Conservation (phyloP, 1,140 invertebrate genomes). For the Microplitis mediator region DNA sequence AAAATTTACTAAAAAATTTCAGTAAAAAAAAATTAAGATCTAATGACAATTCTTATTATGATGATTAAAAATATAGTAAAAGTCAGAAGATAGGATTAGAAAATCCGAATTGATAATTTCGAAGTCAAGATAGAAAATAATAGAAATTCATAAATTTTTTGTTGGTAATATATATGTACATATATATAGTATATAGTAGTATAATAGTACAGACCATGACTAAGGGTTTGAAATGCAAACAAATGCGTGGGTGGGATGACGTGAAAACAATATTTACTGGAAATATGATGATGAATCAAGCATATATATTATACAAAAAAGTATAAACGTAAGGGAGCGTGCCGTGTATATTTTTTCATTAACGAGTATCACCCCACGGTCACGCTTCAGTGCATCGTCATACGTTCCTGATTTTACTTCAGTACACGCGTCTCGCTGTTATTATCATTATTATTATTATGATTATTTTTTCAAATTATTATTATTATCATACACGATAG, state of each 20-base stretch:
- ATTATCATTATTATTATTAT: background rate
- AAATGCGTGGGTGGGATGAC: conserved; percentile 6
- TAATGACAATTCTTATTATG: too few relatives aligned
- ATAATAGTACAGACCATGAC: background rate
- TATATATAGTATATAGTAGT: background rate
- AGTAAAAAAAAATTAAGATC: too few relatives aligned
- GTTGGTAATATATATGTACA: too few relatives aligned
- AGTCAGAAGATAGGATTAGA: too few relatives aligned
- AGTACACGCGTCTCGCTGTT: conserved; percentile 13
- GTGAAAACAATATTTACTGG: conserved; percentile 41
- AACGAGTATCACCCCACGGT: conserved; percentile 43
- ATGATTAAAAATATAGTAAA: too few relatives aligned
- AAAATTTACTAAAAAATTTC: too few relatives aligned
- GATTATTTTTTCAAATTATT: background rate
- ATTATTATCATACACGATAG: too few relatives aligned
- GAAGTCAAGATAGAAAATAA: too few relatives aligned
- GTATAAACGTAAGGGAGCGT: conserved; percentile 31
- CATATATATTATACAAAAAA: conserved; percentile 16
- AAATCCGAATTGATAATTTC: too few relatives aligned
- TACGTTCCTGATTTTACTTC: conserved; percentile 39
- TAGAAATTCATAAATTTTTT: too few relatives aligned
- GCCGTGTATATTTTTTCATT: conserved; percentile 49
- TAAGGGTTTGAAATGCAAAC: conserved; percentile 21
- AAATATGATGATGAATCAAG: conserved; percentile 47
- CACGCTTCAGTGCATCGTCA: conserved; percentile 42